Conservation (phyloP, 2,113 vertebrate species). For the Mirza zaza region DNA sequence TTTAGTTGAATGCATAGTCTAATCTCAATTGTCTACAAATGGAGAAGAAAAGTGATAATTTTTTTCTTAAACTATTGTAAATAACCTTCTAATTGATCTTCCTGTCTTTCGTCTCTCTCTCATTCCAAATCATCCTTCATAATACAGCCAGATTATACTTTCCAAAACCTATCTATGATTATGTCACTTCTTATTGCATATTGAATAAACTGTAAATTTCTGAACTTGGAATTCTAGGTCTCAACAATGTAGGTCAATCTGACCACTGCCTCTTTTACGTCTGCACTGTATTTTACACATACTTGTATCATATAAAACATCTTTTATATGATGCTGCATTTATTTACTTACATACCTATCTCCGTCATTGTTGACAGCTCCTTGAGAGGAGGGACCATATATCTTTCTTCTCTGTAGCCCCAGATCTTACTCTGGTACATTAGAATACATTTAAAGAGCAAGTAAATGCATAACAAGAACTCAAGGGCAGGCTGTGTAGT, state of each 20-base stretch:
- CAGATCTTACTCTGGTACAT: not conserved
- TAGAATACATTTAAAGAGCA: slow-evolving; percentile 17
- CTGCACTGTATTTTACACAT: not conserved
- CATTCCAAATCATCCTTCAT: slow-evolving; percentile 21
- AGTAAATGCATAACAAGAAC: slow-evolving; percentile 16
- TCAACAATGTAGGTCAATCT: slow-evolving; percentile 13
- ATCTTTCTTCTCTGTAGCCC: not conserved
- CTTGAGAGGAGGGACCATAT: not conserved
- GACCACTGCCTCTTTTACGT: not conserved
- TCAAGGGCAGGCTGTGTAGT: not conserved
- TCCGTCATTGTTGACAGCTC: not conserved
- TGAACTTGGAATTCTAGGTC: slow-evolving; percentile 10
- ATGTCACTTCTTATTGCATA: slow-evolving; percentile 29
- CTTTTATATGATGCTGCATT: not conserved
- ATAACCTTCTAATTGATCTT: slow-evolving; percentile 14
- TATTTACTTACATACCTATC: not conserved
- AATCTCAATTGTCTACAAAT: slow-evolving; percentile 7
- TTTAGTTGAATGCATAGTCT: slow-evolving; percentile 10
- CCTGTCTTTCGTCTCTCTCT: not conserved
- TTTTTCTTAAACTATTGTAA: slow-evolving; percentile 28
- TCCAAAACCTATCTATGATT: not conserved
- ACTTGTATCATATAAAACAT: not conserved
- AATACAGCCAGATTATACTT: not conserved
- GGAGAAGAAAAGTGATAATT: not conserved
- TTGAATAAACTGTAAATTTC: slow-evolving; percentile 26